phyloP scores from a whole-genome alignment of 2,888 invertebrate genomes.

The Microplitis manilae region DNA sequence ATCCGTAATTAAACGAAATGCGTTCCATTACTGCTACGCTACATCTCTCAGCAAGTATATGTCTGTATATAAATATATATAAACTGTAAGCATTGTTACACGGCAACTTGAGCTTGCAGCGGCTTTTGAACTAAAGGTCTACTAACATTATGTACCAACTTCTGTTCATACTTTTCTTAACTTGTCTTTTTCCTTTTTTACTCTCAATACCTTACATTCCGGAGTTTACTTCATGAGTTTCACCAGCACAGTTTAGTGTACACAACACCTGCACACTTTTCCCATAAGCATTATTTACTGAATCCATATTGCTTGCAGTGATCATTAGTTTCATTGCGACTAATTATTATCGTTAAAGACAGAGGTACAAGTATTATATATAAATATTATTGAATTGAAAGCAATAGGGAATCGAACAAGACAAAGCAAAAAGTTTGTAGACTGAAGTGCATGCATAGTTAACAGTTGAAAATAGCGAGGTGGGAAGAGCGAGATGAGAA shows the following conservation, averaged over 20 bases:
- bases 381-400: too few relatives aligned
- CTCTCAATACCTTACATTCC: constrained; percentile 13
- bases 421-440: not conserved
- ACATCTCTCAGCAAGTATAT: not conserved
- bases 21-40: constrained; percentile 34
- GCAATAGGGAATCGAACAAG: not conserved
- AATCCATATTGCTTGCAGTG: not conserved
- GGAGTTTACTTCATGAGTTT: constrained; percentile 20
- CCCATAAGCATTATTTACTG: constrained; percentile 7
- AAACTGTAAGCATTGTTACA: constrained; percentile 8
- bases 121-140: constrained; percentile 54
- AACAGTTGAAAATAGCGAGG: not conserved
- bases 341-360: not conserved
- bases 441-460: not conserved
- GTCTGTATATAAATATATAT: not conserved
- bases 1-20: constrained; percentile 62
- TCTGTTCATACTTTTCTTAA: constrained; percentile 12
- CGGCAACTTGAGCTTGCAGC: constrained; percentile 34
- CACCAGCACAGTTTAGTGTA: constrained; percentile 22
- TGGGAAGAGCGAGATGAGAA: constrained; percentile 45
- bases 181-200: constrained; percentile 3
- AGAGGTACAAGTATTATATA: too few relatives aligned
- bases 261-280: constrained; percentile 33
- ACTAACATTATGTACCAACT: constrained; percentile 28
- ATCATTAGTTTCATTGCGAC: not conserved